Evolutionary conservation across 1,140 invertebrate genomes (phyloP).

Genomic region (Listronotus oregonensis): DNA sequence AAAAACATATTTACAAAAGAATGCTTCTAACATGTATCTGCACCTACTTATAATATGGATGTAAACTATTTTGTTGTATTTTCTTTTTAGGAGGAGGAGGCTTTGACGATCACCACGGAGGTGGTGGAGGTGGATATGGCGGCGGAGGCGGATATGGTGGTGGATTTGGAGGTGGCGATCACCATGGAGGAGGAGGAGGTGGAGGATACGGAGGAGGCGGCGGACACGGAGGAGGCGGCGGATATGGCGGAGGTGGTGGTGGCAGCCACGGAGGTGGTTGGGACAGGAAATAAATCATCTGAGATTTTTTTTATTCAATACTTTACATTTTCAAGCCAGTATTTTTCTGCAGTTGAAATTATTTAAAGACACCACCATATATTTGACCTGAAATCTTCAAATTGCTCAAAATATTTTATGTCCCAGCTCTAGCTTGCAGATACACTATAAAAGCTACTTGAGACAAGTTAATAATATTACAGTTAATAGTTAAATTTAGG

Average conservation of each 20-base stretch:
- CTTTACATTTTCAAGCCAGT: not conserved
- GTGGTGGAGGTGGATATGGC: conserved; percentile 38
- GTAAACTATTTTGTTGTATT: not conserved
- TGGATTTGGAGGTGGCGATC: conserved; percentile 20
- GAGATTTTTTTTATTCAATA: not conserved
- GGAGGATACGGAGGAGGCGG: conserved; percentile 33
- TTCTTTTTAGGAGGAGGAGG: conserved; percentile 10
- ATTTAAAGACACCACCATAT: too few relatives aligned
- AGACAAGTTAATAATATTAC: too few relatives aligned
- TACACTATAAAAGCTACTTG: too few relatives aligned
- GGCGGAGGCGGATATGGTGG: conserved; percentile 39
- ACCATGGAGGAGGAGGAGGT: conserved; percentile 25
- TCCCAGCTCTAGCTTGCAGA: too few relatives aligned
- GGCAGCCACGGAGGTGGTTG: conserved; percentile 39
- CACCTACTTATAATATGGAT: too few relatives aligned
- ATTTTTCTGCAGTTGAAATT: not conserved
- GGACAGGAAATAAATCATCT: conserved; percentile 26
- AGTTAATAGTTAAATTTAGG: too few relatives aligned
- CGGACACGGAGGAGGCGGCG: conserved; percentile 17
- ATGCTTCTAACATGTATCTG: too few relatives aligned
- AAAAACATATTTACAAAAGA: too few relatives aligned
- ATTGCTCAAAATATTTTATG: too few relatives aligned
- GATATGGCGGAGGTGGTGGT: conserved; percentile 27
- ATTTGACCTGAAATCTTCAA: too few relatives aligned
- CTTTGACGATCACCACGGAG: conserved; percentile 15